A percentile compares a stretch with the other conserved stretches of the same genome.
Evolutionary conservation across 2,888 invertebrate genomes (phyloP).

Genomic region (Ametastegia equiseti): DNA sequence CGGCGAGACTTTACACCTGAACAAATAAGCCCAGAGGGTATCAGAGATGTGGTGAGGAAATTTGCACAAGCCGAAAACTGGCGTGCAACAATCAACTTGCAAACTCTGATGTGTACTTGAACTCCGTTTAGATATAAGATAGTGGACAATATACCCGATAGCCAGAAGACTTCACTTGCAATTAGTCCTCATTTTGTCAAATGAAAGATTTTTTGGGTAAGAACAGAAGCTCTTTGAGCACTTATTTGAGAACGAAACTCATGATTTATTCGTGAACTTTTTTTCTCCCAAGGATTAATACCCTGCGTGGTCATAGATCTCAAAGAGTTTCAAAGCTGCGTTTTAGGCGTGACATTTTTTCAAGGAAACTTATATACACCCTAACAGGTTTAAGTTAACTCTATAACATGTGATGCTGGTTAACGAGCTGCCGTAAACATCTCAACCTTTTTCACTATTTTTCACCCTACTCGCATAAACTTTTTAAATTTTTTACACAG

Average conservation of each 20-base stretch:
- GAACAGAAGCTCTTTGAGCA: not conserved
- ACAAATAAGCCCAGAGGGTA: not conserved
- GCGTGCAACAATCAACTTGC: not conserved
- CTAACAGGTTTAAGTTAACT: not conserved
- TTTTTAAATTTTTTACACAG: not conserved
- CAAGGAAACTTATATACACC: not conserved
- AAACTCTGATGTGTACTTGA: not conserved
- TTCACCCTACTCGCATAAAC: not conserved
- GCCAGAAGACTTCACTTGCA: not conserved
- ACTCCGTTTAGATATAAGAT: not conserved
- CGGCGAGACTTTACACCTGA: not conserved
- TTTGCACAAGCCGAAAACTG: not conserved
- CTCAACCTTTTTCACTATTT: not conserved
- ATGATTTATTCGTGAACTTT: conserved; percentile 31
- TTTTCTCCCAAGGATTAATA: not conserved
- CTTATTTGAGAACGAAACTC: not conserved
- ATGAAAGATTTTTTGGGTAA: not conserved
- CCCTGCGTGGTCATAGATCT: conserved; percentile 5
- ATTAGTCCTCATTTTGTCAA: not conserved
- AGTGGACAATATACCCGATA: not conserved
- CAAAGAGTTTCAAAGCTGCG: conserved; percentile 24
- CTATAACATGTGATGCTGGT: not conserved
- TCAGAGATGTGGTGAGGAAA: not conserved
- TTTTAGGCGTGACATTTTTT: not conserved
- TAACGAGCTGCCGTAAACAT: not conserved